Evolutionary conservation across 1,140 invertebrate genomes (phyloP), one percentile per base, ranked within the genome.

Genomic region (Ips typographus): DNA sequence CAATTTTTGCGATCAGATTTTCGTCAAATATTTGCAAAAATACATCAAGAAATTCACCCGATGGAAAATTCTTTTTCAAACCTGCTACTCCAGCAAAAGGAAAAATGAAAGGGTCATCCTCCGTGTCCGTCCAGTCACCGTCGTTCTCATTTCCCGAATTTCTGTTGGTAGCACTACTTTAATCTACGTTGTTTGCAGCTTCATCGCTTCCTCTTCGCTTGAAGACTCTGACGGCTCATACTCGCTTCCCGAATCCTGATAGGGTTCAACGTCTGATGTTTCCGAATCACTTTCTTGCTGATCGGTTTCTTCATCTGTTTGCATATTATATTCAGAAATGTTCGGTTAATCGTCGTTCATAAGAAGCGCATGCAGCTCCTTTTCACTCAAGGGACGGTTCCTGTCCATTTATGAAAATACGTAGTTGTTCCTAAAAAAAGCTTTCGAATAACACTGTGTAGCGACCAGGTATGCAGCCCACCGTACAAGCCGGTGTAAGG

Each of bases 1-100:
- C 43, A 44, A 44, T 44, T 44, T 44, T 44, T 7, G 5, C 36
- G 4, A 55, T 55, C 37, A 55, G 36, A 55, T 55, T 4, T 38
- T 55, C 52, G 36, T 55, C 37, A 5, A 55, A 55, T 55, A 55
- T 55, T 55, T 8, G 52, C 52, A 22, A 55, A 22, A 44, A 44
- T 44, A 44, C 4, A 5, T 44, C 8, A 8, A 44, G 4, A 8
- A 44, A 44, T 5, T 44, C 43, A 8, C 8, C 8, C 8, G 43
- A 8, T 8, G 43, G 43, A 44, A 44, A 5, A 22, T 55, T 55
- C 36, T 55, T 38, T 36, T 7, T 5, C 36, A 55, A 55, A 4
- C 52, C 8, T 38, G 4, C 4, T 8, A 4, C 6, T 59, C 40
- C 57, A 40, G 37, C 1, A 59, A 44, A 44, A 5, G 43, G 43